Percentiles rank a stretch among this genome's conserved stretches.
Evolutionary conservation across 2,113 vertebrate species (phyloP).

Genomic region (Triplophysa dalaica): DNA sequence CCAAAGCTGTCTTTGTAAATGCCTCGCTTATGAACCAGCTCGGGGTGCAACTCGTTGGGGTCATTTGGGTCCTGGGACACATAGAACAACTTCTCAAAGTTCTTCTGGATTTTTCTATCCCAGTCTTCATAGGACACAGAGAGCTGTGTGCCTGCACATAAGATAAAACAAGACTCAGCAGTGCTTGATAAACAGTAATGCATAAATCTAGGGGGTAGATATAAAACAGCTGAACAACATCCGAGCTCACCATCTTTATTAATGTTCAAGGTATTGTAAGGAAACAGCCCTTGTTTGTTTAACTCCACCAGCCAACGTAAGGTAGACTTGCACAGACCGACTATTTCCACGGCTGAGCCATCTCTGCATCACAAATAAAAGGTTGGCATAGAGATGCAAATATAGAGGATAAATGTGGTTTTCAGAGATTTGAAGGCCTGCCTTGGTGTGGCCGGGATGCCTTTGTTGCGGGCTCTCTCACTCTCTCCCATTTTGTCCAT

Average conservation of each 20-base stretch:
- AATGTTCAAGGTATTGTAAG: slow-evolving; percentile 81
- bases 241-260: slow-evolving; percentile 80
- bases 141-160: slow-evolving; percentile 62
- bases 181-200: background rate
- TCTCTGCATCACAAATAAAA: slow-evolving; percentile 74
- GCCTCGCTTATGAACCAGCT: slow-evolving; percentile 89
- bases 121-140: slow-evolving; percentile 84
- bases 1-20: slow-evolving; percentile 95
- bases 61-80: slow-evolving; percentile 85
- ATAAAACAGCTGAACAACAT: background rate
- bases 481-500: slow-evolving; percentile 99
- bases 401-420: background rate
- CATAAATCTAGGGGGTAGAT: background rate
- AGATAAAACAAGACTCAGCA: slow-evolving; percentile 1
- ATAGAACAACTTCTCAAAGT: slow-evolving; percentile 88
- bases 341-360: slow-evolving; percentile 94
- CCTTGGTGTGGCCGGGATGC: slow-evolving; percentile 91
- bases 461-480: slow-evolving; percentile 85
- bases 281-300: slow-evolving; percentile 82
- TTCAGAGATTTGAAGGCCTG: slow-evolving; percentile 39
- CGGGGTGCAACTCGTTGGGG: slow-evolving; percentile 81
- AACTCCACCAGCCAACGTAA: slow-evolving; percentile 88
- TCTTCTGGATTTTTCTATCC: slow-evolving; percentile 85
- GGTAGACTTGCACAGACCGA: slow-evolving; percentile 90
- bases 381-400: background rate